These are phyloP conservation scores for Diachasmimorpha longicaudata DNA, from an alignment of 1,140 invertebrate genomes.

Conservation along the genomic window DNA sequence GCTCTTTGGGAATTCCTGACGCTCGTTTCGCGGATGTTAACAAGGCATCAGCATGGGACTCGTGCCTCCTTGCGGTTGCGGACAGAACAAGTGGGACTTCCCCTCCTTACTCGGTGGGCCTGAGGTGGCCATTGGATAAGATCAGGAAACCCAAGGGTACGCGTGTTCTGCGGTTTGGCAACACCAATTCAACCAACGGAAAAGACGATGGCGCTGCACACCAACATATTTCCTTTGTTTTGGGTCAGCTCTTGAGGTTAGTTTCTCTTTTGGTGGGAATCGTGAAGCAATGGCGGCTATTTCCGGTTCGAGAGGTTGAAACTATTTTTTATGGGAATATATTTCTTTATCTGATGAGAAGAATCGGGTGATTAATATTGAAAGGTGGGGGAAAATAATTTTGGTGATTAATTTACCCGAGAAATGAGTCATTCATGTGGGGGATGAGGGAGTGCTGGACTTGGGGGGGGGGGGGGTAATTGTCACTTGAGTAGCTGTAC, in stretches of 20 bases:
- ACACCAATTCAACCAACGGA: neutral
- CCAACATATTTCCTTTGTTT: neutral
- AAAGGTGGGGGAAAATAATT: no score
- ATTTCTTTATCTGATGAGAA: neutral
- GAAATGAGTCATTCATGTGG: no score
- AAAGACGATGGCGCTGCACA: neutral
- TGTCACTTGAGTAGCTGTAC: no score
- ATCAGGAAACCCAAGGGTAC: conserved; percentile 31
- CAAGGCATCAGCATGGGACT: conserved; percentile 59
- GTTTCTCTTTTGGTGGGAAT: neutral
- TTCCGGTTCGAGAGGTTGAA: neutral
- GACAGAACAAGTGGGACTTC: conserved; percentile 25
- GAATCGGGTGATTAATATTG: no score
- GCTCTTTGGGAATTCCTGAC: conserved; percentile 56
- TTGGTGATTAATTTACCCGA: no score
- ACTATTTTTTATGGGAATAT: neutral
- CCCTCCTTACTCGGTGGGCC: neutral
- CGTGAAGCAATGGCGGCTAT: neutral
- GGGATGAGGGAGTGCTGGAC: no score
- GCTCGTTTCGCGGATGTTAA: conserved; percentile 62
- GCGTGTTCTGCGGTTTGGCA: conserved; percentile 35
- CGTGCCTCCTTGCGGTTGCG: conserved; percentile 52
- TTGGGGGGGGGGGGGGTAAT: no score
- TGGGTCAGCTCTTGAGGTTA: neutral
- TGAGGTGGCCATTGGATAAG: conserved; percentile 14